A percentile compares a stretch with the other conserved stretches of the same genome.
phyloP scores from a whole-genome alignment of 64 coral and sea anemone species.

The Actinia tenebrosa region DNA sequence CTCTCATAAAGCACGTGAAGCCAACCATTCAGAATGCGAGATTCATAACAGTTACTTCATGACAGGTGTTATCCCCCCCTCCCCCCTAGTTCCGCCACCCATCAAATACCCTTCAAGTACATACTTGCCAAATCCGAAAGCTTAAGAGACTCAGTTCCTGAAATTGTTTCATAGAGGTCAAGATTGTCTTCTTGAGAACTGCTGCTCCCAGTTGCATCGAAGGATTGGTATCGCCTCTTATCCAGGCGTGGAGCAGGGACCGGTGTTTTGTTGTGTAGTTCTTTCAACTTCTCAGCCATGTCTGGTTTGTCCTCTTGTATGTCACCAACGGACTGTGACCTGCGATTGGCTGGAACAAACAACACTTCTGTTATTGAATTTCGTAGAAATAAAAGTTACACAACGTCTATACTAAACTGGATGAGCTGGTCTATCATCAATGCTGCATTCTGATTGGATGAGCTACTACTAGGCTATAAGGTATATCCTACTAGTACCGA shows the following conservation, averaged over 20 bases:
- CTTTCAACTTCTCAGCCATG: neutral
- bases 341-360: neutral
- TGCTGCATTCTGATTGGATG: too few relatives aligned
- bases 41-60: too few relatives aligned
- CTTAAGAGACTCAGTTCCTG: neutral
- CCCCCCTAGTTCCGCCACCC: neutral
- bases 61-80: too few relatives aligned
- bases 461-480: too few relatives aligned
- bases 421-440: too few relatives aligned
- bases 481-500: too few relatives aligned
- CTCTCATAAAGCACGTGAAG: too few relatives aligned
- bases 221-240: neutral
- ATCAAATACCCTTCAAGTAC: neutral
- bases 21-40: too few relatives aligned
- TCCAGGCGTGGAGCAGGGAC: neutral
- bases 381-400: too few relatives aligned
- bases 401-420: too few relatives aligned
- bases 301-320: neutral
- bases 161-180: neutral
- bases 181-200: neutral
- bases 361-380: neutral
- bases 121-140: neutral
- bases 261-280: neutral
- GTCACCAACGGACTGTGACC: neutral
- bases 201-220: neutral